These are phyloP conservation scores for Teleopsis dalmanni DNA, from an alignment of 1,140 invertebrate species.

Conservation along the genomic window DNA sequence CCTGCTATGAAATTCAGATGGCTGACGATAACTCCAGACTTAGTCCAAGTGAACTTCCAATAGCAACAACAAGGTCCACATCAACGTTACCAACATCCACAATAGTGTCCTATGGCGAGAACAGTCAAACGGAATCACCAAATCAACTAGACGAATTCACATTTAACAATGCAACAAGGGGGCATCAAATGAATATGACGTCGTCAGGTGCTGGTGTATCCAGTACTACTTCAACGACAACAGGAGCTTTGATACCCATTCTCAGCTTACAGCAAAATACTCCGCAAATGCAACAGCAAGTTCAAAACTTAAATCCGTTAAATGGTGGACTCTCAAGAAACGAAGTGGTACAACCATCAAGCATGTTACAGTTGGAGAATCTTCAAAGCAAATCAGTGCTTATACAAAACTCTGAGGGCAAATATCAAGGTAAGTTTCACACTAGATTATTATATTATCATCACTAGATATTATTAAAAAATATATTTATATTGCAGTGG, in stretches of 20 bases:
- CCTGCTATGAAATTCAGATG: slow-evolving; percentile 19
- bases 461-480: not conserved
- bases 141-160: too few relatives aligned
- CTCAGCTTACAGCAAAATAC: not conserved
- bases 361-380: slow-evolving; percentile 14
- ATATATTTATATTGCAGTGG: slow-evolving; percentile 8
- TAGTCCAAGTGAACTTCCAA: slow-evolving; percentile 2
- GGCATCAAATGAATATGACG: too few relatives aligned
- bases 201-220: not conserved
- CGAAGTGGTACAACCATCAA: not conserved
- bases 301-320: not conserved
- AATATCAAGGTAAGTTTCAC: slow-evolving; percentile 25
- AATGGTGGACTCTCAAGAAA: slow-evolving; percentile 2
- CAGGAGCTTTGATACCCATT: slow-evolving; percentile 3
- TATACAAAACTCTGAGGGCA: slow-evolving; percentile 29
- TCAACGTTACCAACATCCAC: not conserved
- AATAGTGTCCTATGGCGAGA: not conserved
- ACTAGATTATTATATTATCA: not conserved
- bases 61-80: not conserved
- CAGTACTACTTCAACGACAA: not conserved
- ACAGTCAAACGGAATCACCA: too few relatives aligned
- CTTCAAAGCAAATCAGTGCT: slow-evolving; percentile 18
- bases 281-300: not conserved
- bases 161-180: not conserved
- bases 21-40: slow-evolving; percentile 12